Evolutionary conservation across 1,140 invertebrate genomes (phyloP), one percentile per base, ranked within the genome.

Genomic region (Trachelipus rathkii): DNA sequence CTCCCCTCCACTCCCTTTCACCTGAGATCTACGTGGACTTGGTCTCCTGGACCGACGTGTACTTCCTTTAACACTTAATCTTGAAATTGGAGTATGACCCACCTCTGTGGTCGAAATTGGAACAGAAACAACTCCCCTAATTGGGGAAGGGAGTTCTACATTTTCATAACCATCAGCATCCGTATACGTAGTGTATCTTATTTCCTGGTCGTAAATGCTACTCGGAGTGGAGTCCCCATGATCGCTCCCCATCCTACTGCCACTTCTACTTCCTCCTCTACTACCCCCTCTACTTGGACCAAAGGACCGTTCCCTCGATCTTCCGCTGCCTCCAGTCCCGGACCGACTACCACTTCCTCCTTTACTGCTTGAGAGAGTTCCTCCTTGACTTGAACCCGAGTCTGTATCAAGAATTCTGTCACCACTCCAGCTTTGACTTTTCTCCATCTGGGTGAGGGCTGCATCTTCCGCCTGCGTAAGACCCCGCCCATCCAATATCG

Each of bases 371-470:
- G 10, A 11, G 71, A 21, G 11, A 44, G 71, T 72, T 46, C 71
- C 71, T 46, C 71, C 71, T 72, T 33, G 71, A 23, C 71, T 72
- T 2, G 74, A 76, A 44, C 74, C 74, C 13, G 74, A 76, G 19
- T 76, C 74, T 71, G 74, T 76, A 19, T 76, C 74, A 15, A 76
- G 68, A 13, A 76, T 44, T 15, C 74, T 19, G 44, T 76, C 74
- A 19, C 74, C 74, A 44, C 74, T 76, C 74, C 74, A 76, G 44
- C 74, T 76, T 60, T 76, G 74, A 50, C 74, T 76, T 60, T 76
- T 76, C 44, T 76, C 74, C 7, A 76, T 76, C 43, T 70, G 44
- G 9, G 69, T 45, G n/a, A 33, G 44, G 15, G 53, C 50, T 33
- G 24, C 44, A 21, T 76, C 74, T 10, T 71, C 50, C 53, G 10